Percentiles rank a stretch among this genome's conserved stretches.
These are phyloP conservation scores for Drosophila mercatorum DNA, from an alignment of 2,888 invertebrate genomes.

Conservation along the genomic window DNA sequence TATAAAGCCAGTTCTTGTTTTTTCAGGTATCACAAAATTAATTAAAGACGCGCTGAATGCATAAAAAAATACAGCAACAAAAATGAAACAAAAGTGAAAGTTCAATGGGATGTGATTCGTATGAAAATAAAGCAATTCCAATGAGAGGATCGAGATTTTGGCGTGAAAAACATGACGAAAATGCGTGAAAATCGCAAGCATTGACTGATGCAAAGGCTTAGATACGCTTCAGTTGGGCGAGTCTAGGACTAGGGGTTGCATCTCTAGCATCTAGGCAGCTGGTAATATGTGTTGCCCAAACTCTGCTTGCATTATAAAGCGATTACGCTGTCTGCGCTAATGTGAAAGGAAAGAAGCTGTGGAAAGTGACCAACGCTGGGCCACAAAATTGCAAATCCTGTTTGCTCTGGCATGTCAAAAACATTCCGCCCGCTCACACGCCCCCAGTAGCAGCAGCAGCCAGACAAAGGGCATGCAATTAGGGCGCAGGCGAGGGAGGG, in stretches of 20 bases:
- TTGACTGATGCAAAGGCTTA: slow-evolving; percentile 56
- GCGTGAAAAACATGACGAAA: slow-evolving; percentile 60
- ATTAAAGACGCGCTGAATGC: slow-evolving; percentile 58
- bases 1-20: slow-evolving; percentile 26
- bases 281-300: slow-evolving; percentile 51
- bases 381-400: slow-evolving; percentile 48
- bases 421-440: slow-evolving; percentile 45
- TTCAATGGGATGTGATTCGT: slow-evolving; percentile 54
- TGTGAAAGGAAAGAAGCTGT: slow-evolving; percentile 27
- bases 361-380: slow-evolving; percentile 4
- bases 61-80: background rate
- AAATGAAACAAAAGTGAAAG: slow-evolving; percentile 64
- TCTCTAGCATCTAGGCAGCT: slow-evolving; percentile 47
- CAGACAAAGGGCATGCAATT: slow-evolving; percentile 62
- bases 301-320: slow-evolving; percentile 60
- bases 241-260: slow-evolving; percentile 17
- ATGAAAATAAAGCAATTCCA: slow-evolving; percentile 68
- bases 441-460: background rate
- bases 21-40: slow-evolving; percentile 61
- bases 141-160: slow-evolving; percentile 50
- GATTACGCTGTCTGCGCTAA: slow-evolving; percentile 48
- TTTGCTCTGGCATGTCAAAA: slow-evolving; percentile 38
- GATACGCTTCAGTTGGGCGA: slow-evolving; percentile 48
- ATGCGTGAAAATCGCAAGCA: slow-evolving; percentile 46
- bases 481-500: slow-evolving; percentile 38